Conservation (phyloP, 2,888 invertebrate species). For the Eilema sororculum region DNA sequence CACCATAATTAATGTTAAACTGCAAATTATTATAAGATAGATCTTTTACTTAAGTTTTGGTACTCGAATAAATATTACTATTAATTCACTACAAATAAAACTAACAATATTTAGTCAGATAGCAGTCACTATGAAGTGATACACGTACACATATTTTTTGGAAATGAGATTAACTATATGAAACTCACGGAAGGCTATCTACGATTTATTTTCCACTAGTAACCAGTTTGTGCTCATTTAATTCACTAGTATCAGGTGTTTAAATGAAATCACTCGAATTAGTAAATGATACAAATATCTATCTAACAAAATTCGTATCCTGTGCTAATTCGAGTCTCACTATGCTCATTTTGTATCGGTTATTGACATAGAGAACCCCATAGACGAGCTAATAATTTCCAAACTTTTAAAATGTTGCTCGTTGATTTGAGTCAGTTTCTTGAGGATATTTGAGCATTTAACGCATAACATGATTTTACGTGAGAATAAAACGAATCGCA, state of each 20-base stretch:
- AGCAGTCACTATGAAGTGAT: background rate
- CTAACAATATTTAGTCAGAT: background rate
- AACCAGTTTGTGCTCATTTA: background rate
- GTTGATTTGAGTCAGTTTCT: constrained; percentile 33
- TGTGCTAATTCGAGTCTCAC: background rate
- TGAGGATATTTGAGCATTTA: constrained; percentile 11
- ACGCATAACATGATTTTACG: background rate
- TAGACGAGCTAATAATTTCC: too few relatives aligned
- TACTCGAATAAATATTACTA: too few relatives aligned
- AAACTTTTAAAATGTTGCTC: constrained; percentile 1
- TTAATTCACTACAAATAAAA: background rate
- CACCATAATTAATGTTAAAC: background rate
- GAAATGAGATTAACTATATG: background rate
- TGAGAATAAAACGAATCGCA: constrained; percentile 38
- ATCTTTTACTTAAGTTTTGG: too few relatives aligned
- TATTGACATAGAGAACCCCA: background rate
- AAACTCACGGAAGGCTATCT: background rate
- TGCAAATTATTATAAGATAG: too few relatives aligned
- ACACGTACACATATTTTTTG: background rate
- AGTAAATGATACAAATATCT: background rate
- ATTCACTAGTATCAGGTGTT: background rate
- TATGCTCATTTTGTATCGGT: background rate
- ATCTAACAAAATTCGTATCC: too few relatives aligned
- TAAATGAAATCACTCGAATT: background rate
- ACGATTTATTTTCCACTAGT: background rate